Percentiles rank a stretch among this genome's conserved stretches.
phyloP scores from a whole-genome alignment of 2,888 invertebrate genomes.

The Synanthedon tipuliformis region DNA sequence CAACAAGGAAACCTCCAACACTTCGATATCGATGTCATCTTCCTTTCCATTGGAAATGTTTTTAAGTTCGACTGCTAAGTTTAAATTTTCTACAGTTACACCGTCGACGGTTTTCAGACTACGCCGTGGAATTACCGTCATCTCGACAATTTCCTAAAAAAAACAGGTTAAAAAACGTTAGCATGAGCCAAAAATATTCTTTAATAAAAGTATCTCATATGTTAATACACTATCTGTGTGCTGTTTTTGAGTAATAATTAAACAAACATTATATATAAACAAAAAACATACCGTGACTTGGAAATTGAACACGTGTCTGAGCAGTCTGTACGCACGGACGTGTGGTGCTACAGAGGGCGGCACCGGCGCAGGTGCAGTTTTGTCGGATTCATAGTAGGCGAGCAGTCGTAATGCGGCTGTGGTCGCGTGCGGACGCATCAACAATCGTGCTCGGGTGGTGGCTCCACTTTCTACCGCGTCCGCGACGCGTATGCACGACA shows the following conservation, averaged over 20 bases:
- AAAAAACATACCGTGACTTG: slow-evolving; percentile 26
- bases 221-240: no score
- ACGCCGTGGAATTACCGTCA: slow-evolving; percentile 65
- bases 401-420: slow-evolving; percentile 32
- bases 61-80: slow-evolving; percentile 75
- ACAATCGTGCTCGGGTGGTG: slow-evolving; percentile 21
- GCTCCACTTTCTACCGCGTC: slow-evolving; percentile 17
- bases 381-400: slow-evolving; percentile 42
- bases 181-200: no score
- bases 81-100: slow-evolving; percentile 67
- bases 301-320: slow-evolving; percentile 47
- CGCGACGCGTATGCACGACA: slow-evolving; percentile 9
- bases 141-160: slow-evolving; percentile 66
- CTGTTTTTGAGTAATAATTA: no score
- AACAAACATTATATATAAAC: no score
- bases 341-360: slow-evolving; percentile 3
- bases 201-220: no score
- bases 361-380: slow-evolving; percentile 10
- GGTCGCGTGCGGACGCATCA: slow-evolving; percentile 33
- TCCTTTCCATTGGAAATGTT: slow-evolving; percentile 76
- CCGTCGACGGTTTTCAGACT: slow-evolving; percentile 46
- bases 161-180: background rate
- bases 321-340: slow-evolving; percentile 27
- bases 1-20: slow-evolving; percentile 71
- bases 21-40: slow-evolving; percentile 66